Evolutionary conservation across 2,113 vertebrate species (phyloP).

Genomic region (Etheostoma cragini): DNA sequence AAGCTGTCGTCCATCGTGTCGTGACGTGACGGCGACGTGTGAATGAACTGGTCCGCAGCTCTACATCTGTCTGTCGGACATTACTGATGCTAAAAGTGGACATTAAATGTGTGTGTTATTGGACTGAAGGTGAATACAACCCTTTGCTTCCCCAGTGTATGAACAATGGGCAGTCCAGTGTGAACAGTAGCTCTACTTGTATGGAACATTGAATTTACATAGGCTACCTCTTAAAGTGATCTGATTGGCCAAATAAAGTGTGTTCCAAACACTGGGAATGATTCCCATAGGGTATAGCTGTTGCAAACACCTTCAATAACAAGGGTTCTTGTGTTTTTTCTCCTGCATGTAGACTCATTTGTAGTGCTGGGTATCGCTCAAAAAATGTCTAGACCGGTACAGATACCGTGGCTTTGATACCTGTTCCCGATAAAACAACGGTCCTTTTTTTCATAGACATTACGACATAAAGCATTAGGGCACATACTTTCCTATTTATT

Average conservation of each 20-base stretch:
- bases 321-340: neutral
- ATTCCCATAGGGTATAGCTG: neutral
- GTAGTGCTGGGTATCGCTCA: neutral
- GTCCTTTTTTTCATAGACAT: too few relatives aligned
- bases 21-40: too few relatives aligned
- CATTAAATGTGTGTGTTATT: neutral
- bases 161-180: neutral
- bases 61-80: neutral
- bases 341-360: neutral
- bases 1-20: too few relatives aligned
- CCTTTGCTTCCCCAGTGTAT: neutral
- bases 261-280: neutral
- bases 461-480: too few relatives aligned
- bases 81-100: neutral
- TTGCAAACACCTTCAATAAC: neutral
- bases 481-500: too few relatives aligned
- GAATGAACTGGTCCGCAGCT: neutral
- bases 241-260: neutral
- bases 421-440: too few relatives aligned
- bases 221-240: neutral
- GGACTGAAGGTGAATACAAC: neutral
- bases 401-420: too few relatives aligned
- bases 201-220: neutral
- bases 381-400: too few relatives aligned
- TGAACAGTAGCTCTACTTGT: neutral